Base-by-base conservation (phyloP, 2,888 invertebrate genomes). In the Ormia ochracea region DNA sequence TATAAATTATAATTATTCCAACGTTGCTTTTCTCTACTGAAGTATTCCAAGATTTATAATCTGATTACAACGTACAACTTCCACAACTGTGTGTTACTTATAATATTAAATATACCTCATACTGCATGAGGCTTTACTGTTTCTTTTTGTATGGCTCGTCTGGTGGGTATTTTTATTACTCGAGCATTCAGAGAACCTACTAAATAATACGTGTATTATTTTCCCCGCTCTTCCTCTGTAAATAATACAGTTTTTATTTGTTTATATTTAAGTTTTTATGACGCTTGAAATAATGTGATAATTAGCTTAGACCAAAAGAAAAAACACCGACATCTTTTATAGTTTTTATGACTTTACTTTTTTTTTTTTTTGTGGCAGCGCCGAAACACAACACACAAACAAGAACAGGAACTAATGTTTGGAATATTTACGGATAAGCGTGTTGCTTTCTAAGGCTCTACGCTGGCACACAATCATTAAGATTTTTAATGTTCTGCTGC, bases 241-340 rank as follows among this genome's bases (percentile, higher is more conserved):
- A 65, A 54, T 59, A 68, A 52, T 70, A 17, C 19, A 81, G 45
- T 50, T 45, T 82, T 80, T 82, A 74, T 82, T 83, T 82, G 81
- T 81, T 82, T 81, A 81, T 72, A 48, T 78, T 81, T 82, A 61
- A 72, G 76, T 76, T 82, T 82, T 83, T 83, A 82, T 83, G 83
- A 82, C 77, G 82, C 82, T 82, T 82, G 82, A 82, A 82, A 82
- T 83, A 83, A 82, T 82, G 83, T 82, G 83, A 83, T 83, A 83
- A 83, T 83, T 83, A 83, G 82, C 78, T 81, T 73, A 81, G 77
- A 80, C 72, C 75, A 80, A 75, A 80, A 61, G 80, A 54, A 76
- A 61, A 66, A 80, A 76, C 68, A 63, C 76, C 80, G 80, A 65
- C 76, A 43, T 61, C 26, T 45, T 63, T 50, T 19, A 43, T 14